Conservation (phyloP, 2,113 vertebrate genomes). For the Archilochus colubris region DNA sequence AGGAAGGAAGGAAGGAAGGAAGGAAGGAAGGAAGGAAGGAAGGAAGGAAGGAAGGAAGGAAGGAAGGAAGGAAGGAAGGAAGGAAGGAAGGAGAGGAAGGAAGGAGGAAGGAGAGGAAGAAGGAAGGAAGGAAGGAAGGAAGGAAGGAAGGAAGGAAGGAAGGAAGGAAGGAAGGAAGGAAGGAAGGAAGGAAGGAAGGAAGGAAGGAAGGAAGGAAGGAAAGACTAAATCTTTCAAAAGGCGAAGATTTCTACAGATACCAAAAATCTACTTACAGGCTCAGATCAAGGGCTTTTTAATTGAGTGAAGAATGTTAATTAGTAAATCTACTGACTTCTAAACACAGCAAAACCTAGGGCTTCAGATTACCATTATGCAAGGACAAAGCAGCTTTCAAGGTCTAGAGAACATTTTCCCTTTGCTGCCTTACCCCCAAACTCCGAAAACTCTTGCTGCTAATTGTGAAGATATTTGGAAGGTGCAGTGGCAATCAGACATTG, state of each 20-base stretch:
- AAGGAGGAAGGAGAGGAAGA: background rate
- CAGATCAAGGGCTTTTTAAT: conserved; percentile 60
- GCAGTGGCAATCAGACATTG: background rate
- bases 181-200: too few species aligned
- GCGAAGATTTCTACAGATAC: conserved; percentile 44
- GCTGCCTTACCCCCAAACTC: background rate
- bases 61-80: too few species aligned
- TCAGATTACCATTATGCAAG: background rate
- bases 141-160: too few species aligned
- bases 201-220: too few species aligned
- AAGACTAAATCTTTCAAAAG: background rate
- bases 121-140: background rate
- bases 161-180: too few species aligned
- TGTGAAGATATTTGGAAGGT: background rate
- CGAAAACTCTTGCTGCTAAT: background rate
- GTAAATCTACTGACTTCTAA: conserved; percentile 58
- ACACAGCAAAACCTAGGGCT: conserved; percentile 18
- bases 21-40: too few species aligned
- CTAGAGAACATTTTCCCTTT: conserved; percentile 1
- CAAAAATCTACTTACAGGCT: background rate
- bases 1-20: too few species aligned
- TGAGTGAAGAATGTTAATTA: conserved; percentile 49
- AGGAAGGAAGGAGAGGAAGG: too few species aligned
- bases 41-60: too few species aligned
- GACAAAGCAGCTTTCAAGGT: conserved; percentile 47